A percentile compares a stretch with the other conserved stretches of the same genome.
phyloP scores from a whole-genome alignment of 2,888 invertebrate species.

The Spisula solida region DNA sequence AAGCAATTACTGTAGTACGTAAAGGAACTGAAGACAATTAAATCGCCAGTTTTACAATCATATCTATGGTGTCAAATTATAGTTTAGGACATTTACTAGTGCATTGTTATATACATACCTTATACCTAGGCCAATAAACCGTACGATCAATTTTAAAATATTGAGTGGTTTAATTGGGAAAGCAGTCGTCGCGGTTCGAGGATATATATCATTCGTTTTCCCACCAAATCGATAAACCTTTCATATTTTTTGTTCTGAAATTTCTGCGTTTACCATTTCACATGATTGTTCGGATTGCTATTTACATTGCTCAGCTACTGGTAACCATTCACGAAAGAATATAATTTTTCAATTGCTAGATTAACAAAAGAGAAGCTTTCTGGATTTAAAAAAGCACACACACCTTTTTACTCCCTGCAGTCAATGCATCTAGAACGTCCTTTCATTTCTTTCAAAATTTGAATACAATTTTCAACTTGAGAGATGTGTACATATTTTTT shows the following conservation, averaged over 20 bases:
- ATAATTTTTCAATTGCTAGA: conserved; percentile 31
- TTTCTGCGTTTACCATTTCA: conserved; percentile 35
- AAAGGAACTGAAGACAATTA: not conserved
- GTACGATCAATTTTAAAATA: not conserved
- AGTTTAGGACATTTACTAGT: not conserved
- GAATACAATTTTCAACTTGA: not conserved
- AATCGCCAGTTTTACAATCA: not conserved
- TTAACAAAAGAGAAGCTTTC: conserved; percentile 22
- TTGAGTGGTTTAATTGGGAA: not conserved
- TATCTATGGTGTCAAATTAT: conserved; percentile 3
- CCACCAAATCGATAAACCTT: not conserved
- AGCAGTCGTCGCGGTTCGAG: not conserved
- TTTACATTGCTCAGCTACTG: conserved; percentile 29
- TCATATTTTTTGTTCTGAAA: not conserved
- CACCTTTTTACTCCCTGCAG: not conserved
- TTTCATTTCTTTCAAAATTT: not conserved
- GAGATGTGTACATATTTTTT: not conserved
- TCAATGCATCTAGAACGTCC: conserved; percentile 20
- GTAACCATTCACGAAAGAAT: conserved; percentile 26
- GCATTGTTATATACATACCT: not conserved
- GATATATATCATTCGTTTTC: not conserved
- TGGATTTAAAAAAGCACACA: conserved; percentile 13
- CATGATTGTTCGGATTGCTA: conserved; percentile 22
- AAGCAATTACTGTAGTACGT: not conserved
- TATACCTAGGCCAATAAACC: not conserved